phyloP scores from a whole-genome alignment of 2,888 invertebrate genomes.

The Acrobasis suavella region DNA sequence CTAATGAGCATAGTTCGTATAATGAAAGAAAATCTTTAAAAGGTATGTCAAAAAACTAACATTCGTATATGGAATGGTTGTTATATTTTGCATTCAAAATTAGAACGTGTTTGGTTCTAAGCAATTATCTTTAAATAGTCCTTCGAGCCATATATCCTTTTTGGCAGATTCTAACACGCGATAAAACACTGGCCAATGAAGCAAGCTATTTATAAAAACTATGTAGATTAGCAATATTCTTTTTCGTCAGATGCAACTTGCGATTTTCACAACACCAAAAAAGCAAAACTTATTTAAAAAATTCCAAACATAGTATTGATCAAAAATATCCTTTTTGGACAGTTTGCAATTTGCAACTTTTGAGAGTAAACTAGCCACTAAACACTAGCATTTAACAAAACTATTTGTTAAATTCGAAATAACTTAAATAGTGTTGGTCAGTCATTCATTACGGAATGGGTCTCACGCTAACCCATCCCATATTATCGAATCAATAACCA shows the following conservation, averaged over 20 bases:
- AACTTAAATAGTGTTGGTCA: no score
- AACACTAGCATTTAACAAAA: no score
- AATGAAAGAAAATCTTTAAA: constrained; percentile 6
- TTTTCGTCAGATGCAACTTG: no score
- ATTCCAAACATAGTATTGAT: no score
- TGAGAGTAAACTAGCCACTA: no score
- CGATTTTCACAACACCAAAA: background rate
- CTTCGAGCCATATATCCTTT: constrained; percentile 6
- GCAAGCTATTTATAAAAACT: background rate
- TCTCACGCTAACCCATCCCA: background rate
- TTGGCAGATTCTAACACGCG: background rate
- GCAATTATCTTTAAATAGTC: constrained; percentile 14
- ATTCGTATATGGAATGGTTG: constrained; percentile 7
- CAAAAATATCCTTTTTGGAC: no score
- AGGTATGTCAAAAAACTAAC: background rate
- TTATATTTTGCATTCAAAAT: constrained; percentile 19
- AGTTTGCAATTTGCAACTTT: no score
- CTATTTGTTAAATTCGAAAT: no score
- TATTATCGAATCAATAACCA: constrained; percentile 33
- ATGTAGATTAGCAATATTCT: no score
- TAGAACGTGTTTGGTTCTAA: constrained; percentile 6
- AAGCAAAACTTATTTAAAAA: background rate
- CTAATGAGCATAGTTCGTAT: constrained; percentile 1
- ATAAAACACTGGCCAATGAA: background rate
- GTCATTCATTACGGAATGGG: background rate